Base-by-base conservation (phyloP, 2,113 vertebrate genomes). In the Misgurnus anguillicaudatus region DNA sequence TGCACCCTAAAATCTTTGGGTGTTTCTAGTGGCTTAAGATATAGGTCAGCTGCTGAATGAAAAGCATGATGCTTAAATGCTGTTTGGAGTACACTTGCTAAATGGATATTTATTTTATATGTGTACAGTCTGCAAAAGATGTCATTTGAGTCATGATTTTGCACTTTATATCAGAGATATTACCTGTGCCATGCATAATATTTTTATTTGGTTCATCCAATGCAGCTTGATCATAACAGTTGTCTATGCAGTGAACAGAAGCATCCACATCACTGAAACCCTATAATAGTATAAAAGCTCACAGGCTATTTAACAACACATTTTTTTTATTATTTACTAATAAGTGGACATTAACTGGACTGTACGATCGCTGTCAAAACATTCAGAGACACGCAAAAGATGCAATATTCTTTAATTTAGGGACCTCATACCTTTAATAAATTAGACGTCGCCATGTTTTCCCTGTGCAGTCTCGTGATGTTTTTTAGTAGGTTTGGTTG, bases 371-470 rank as follows among this genome's bases (percentile, higher is more conserved):
- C 70, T 58, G 70, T 73, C 53, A 73, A 24, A 58, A 42, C 38
- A 24, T 41, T 42, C 2, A 13, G 0, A 19, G 53, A 73, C 53
- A 73, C 14, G 17, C 53, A 60, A 60, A 73, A 36, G 39, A 69
- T 55, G 53, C 75, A 87, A 85, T 87, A 89, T 86, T 86, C 53
- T 60, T 42, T 48, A 14, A 62, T 48, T 13, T 84, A 77, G 87
- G 86, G 77, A 69, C 85, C 62, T 87, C 94, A 90, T 96, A 98
- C 97, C 96, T 98, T 98, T 91, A 98, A 91, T 91, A 98, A 94
- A 96, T 98, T 94, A 93, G 96, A 96, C 93, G 95, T 93, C 96
- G 97, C 96, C 96, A 98, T 98, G 93, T 97, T 97, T 91, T 87
- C 85, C 93, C 89, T 93, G 89, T 80, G 31, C 74, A 86, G 65